phyloP scores from a whole-genome alignment of 2,113 vertebrate genomes.

The Shinisaurus crocodilurus region DNA sequence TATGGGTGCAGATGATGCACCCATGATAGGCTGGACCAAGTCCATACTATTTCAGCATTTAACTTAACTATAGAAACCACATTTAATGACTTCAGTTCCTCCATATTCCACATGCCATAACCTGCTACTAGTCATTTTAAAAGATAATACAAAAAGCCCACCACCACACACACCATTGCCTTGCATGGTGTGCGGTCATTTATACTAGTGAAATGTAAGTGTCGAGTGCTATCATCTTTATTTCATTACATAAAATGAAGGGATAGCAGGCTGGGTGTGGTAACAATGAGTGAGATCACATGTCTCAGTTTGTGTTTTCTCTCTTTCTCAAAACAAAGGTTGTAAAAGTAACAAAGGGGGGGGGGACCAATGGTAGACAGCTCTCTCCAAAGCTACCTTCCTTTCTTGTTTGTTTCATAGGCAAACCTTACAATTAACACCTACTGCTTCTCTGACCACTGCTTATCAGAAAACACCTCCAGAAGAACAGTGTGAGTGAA shows the following conservation, averaged over 20 bases:
- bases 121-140: not conserved
- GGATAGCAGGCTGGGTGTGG: not conserved
- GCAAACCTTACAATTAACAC: not conserved
- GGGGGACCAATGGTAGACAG: conserved; percentile 24
- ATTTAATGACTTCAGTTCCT: not conserved
- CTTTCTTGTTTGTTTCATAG: not conserved
- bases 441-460: conserved; percentile 16
- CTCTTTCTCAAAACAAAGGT: not conserved
- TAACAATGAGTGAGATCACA: not conserved
- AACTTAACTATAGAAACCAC: not conserved
- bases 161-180: too few relatives aligned
- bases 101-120: not conserved
- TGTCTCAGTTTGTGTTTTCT: not conserved
- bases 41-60: not conserved
- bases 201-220: not conserved
- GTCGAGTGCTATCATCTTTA: not conserved
- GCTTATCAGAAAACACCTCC: conserved; percentile 27
- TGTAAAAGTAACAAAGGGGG: not conserved
- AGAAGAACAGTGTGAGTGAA: not conserved
- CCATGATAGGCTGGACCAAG: not conserved
- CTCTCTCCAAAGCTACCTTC: not conserved
- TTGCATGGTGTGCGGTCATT: not conserved
- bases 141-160: not conserved
- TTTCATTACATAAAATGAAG: not conserved
- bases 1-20: not conserved